Evolutionary conservation across 2,113 vertebrate genomes (phyloP), one percentile per base, ranked within the genome.

Genomic region (Parus major): DNA sequence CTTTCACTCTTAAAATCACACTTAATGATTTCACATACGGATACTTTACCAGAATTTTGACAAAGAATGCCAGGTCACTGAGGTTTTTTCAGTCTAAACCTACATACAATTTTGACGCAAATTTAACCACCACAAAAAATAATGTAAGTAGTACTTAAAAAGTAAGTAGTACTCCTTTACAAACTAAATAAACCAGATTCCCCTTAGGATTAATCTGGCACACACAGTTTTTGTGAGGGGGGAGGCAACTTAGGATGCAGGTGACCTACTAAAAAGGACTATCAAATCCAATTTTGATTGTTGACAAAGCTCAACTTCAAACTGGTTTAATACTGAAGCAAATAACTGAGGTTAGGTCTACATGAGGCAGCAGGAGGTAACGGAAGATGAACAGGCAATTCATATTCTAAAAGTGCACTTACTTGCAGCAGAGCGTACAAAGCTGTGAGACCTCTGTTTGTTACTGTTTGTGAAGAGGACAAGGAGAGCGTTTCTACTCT

Each of bases 381-480:
- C 8, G 68, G 60, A 55, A 56, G 14, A 36, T 44, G 20, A 91
- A 15, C 19, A 86, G 5, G 9, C 15, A 83, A 20, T 12, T 36
- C 4, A 44, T 15, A 29, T 11, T 46, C 22, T 66, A 49, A 31
- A 82, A 49, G 27, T 42, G 19, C n/a, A 76, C 95, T 90, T 78
- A 86, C 94, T 89, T 35, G 39, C 39, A 33, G 57, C 82, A 50
- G 81, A 82, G 10, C 46, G 39, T 25, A 50, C 23, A 15, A 80
- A 71, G 42, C 76, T 41, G 41, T 63, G 75, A 56, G 86, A 63
- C 20, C 77, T 90, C 75, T 15, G 71, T 81, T 92, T 95, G 44
- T 94, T 96, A 12, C 98, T 98, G 8, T 98, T 97, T 15, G 98
- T 99, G 96, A 98, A 98, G 70, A 98, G 94, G 18, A 98, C 98